phyloP scores from a whole-genome alignment of 1,140 invertebrate species.

The Hyles euphorbiae region DNA sequence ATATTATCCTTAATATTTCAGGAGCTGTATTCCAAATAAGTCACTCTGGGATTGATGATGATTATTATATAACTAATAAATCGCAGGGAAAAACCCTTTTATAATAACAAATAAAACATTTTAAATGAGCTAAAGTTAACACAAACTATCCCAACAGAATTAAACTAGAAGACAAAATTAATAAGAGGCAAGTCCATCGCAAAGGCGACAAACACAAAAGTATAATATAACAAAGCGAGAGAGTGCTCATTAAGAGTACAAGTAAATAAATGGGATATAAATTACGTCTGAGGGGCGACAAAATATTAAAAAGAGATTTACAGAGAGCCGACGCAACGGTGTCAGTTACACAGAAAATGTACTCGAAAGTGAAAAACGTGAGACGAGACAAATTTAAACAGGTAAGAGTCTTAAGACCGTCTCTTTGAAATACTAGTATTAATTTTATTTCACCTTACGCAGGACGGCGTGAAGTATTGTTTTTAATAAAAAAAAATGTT shows the following conservation, averaged over 20 bases:
- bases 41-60: too few species aligned
- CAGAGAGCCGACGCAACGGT: conserved; percentile 10
- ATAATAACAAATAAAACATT: too few species aligned
- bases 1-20: too few species aligned
- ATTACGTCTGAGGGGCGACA: conserved; percentile 23
- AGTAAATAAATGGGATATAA: conserved; percentile 32
- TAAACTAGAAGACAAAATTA: conserved; percentile 9
- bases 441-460: too few species aligned
- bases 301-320: conserved; percentile 33
- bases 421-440: too few species aligned
- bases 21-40: too few species aligned
- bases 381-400: conserved; percentile 2
- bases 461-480: too few species aligned
- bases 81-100: too few species aligned
- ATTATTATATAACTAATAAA: too few species aligned
- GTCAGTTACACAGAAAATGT: conserved; percentile 21
- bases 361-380: background rate
- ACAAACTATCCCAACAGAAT: background rate
- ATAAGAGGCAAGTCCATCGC: conserved; percentile 3
- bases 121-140: background rate
- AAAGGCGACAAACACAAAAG: conserved; percentile 6
- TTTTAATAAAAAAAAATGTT: too few species aligned
- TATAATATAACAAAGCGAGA: conserved; percentile 21
- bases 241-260: conserved; percentile 30
- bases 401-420: background rate